phyloP scores from a whole-genome alignment of 2,113 vertebrate genomes.

The Morone chrysops region DNA sequence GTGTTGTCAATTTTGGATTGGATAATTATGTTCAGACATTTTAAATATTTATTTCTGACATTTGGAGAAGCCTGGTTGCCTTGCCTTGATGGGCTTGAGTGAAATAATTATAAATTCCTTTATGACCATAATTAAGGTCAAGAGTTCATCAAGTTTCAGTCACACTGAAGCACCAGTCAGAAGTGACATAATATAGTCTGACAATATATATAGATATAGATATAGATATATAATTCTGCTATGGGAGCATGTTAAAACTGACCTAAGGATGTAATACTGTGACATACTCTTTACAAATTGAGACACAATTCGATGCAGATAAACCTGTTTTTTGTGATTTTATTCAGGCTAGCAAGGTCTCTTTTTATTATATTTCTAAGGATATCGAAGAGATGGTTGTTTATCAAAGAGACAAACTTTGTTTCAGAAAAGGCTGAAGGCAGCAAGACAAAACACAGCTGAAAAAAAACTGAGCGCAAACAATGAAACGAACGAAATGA shows the following conservation, averaged over 20 bases:
- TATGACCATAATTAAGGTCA: not conserved
- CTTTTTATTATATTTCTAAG: too few relatives aligned
- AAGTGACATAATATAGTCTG: not conserved
- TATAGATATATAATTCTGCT: not conserved
- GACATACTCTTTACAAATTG: not conserved
- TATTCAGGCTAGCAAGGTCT: not conserved
- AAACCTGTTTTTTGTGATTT: not conserved
- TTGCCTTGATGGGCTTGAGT: not conserved
- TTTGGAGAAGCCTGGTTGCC: not conserved
- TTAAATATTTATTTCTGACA: too few relatives aligned
- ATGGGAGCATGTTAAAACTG: not conserved
- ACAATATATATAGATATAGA: too few relatives aligned
- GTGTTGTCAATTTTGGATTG: not conserved
- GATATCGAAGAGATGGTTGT: too few relatives aligned
- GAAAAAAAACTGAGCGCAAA: too few relatives aligned
- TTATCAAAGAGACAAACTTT: too few relatives aligned
- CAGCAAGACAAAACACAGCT: too few relatives aligned
- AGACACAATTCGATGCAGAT: not conserved
- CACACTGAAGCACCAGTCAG: not conserved
- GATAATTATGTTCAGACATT: not conserved
- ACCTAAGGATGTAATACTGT: not conserved
- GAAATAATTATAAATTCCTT: not conserved
- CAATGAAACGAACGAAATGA: too few relatives aligned
- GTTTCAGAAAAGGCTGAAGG: too few relatives aligned
- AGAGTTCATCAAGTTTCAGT: not conserved